phyloP scores from a whole-genome alignment of 2,888 invertebrate species.

The Drosophila neutralis region DNA sequence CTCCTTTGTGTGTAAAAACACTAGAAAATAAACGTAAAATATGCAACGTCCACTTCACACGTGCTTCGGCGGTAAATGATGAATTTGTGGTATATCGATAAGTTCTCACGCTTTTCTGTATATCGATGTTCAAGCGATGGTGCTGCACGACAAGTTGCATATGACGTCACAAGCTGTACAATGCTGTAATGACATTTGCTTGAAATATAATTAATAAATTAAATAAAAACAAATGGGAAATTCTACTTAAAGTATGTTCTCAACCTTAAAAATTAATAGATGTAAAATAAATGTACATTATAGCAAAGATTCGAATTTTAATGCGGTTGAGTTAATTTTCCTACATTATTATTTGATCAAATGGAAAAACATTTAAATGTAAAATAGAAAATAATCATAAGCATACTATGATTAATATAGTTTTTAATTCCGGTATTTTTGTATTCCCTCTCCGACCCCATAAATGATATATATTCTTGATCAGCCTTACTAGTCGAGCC shows the following conservation, averaged over 20 bases:
- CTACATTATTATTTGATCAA: background rate
- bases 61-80: conserved; percentile 47
- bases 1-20: conserved; percentile 25
- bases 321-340: background rate
- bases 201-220: background rate
- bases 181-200: conserved; percentile 12
- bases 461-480: background rate
- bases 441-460: background rate
- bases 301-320: background rate
- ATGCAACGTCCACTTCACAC: conserved; percentile 43
- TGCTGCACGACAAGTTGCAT: background rate
- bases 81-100: conserved; percentile 33
- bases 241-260: too few relatives aligned
- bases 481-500: background rate
- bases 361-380: background rate
- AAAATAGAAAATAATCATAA: background rate
- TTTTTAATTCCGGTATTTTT: background rate
- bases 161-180: conserved; percentile 17
- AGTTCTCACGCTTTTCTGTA: background rate
- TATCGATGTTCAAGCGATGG: conserved; percentile 24
- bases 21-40: conserved; percentile 14
- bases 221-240: background rate
- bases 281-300: background rate
- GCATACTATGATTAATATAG: background rate
- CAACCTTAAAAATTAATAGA: too few relatives aligned